A percentile compares a stretch with the other conserved stretches of the same genome.
phyloP scores from a whole-genome alignment of 2,888 invertebrate species.

The Eristalis intricaria region DNA sequence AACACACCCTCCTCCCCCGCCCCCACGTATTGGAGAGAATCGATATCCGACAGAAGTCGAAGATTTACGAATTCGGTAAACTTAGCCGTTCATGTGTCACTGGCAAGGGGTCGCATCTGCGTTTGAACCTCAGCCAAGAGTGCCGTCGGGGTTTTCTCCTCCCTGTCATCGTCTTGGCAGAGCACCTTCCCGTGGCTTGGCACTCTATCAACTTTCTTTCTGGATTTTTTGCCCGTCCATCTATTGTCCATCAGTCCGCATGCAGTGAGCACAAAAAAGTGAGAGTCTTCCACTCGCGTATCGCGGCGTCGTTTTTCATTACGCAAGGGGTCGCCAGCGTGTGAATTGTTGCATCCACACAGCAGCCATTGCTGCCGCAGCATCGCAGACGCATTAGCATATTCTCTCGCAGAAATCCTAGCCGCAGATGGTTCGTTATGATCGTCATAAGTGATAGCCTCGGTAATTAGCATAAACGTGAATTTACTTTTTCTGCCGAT shows the following conservation, averaged over 20 bases:
- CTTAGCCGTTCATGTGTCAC: not conserved
- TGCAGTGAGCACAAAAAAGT: constrained; percentile 53
- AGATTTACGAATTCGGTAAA: constrained; percentile 32
- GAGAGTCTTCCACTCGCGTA: constrained; percentile 31
- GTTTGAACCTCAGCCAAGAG: not conserved
- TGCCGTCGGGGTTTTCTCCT: not conserved
- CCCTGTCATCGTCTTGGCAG: not conserved
- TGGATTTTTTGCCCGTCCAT: constrained; percentile 17
- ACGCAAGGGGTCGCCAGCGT: constrained; percentile 34
- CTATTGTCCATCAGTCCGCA: constrained; percentile 38
- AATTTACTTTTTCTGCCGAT: constrained; percentile 36
- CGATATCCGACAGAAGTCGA: constrained; percentile 45
- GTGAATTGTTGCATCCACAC: constrained; percentile 33
- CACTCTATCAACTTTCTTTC: constrained; percentile 50
- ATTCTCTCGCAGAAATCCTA: constrained; percentile 52
- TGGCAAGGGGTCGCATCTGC: not conserved
- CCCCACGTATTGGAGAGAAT: not conserved
- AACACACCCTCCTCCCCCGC: not conserved
- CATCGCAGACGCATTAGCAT: constrained; percentile 53
- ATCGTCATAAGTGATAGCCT: constrained; percentile 60
- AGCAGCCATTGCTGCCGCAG: constrained; percentile 12
- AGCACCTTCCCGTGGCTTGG: constrained; percentile 4
- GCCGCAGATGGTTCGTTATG: constrained; percentile 44
- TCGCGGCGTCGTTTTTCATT: constrained; percentile 4
- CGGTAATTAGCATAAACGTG: constrained; percentile 61